A percentile compares a stretch with the other conserved stretches of the same genome.
phyloP scores from a whole-genome alignment of 2,888 invertebrate genomes.

The Conops quadrifasciatus region DNA sequence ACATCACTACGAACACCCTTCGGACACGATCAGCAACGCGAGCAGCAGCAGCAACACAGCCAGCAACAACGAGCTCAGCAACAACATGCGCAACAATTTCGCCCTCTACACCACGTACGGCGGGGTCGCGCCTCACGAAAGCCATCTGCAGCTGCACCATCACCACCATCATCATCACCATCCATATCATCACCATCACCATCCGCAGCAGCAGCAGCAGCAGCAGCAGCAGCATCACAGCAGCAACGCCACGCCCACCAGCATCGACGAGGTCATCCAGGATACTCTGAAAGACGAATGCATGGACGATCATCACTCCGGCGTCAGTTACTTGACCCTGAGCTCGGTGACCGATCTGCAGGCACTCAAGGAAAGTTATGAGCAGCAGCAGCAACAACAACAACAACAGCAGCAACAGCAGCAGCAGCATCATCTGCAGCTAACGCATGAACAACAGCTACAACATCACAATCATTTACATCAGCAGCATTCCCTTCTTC shows the following conservation, averaged over 20 bases:
- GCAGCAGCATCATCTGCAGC: slow-evolving; percentile 43
- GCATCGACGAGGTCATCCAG: slow-evolving; percentile 65
- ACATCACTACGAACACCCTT: slow-evolving; percentile 32
- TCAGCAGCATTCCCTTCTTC: slow-evolving; percentile 46
- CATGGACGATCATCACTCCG: slow-evolving; percentile 58
- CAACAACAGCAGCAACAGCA: slow-evolving; percentile 44
- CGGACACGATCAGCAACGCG: slow-evolving; percentile 40
- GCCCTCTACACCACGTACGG: slow-evolving; percentile 48
- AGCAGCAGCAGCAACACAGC: slow-evolving; percentile 51
- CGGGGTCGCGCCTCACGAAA: slow-evolving; percentile 49
- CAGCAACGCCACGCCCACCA: slow-evolving; percentile 44
- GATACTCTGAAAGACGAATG: slow-evolving; percentile 65
- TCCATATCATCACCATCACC: slow-evolving; percentile 40
- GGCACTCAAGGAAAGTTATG: slow-evolving; percentile 56
- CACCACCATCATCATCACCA: slow-evolving; percentile 36
- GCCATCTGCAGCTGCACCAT: slow-evolving; percentile 45
- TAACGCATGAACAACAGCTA: slow-evolving; percentile 41
- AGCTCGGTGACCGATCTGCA: slow-evolving; percentile 60
- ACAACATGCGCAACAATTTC: slow-evolving; percentile 59
- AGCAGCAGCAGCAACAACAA: slow-evolving; percentile 30
- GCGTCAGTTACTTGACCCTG: slow-evolving; percentile 60
- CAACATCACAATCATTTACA: slow-evolving; percentile 43
- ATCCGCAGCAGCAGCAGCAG: slow-evolving; percentile 43
- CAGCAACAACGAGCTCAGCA: slow-evolving; percentile 20
- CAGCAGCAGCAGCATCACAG: slow-evolving; percentile 44